Conservation (phyloP, 2,888 invertebrate genomes). For the Phyllotreta striolata region DNA sequence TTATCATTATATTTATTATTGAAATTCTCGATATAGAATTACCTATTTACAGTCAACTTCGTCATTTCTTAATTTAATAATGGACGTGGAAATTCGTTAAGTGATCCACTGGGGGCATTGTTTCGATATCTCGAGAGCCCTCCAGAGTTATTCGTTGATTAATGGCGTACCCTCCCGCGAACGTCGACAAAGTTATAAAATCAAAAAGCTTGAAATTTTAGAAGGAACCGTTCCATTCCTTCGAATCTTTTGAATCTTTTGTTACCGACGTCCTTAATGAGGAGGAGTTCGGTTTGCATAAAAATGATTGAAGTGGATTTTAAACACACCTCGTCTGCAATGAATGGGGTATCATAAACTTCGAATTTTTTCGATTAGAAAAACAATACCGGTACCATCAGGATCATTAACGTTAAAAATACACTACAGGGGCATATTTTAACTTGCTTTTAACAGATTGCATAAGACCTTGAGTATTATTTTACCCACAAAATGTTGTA, state of each 20-base stretch:
- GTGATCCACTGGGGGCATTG: constrained; percentile 39
- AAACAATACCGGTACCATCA: no score
- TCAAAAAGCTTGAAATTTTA: constrained; percentile 37
- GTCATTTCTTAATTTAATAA: constrained; percentile 43
- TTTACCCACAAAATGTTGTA: no score
- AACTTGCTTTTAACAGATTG: no score
- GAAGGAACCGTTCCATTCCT: constrained; percentile 26
- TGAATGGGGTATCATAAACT: background rate
- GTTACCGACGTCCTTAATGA: constrained; percentile 23
- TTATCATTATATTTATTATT: constrained; percentile 41
- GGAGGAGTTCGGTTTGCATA: constrained; percentile 12
- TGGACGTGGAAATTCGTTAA: constrained; percentile 41
- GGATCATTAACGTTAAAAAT: no score
- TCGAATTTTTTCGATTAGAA: no score
- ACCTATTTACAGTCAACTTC: constrained; percentile 41
- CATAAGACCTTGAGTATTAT: no score
- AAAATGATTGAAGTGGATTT: constrained; percentile 17
- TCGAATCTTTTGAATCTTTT: constrained; percentile 31
- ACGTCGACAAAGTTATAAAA: constrained; percentile 35
- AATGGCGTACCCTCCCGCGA: constrained; percentile 35
- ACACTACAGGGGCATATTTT: no score
- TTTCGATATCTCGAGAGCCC: constrained; percentile 35
- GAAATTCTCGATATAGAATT: constrained; percentile 42
- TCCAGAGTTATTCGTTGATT: constrained; percentile 37
- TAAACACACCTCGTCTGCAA: background rate